phyloP scores from a whole-genome alignment of 2,797 vertebrate species.

The Nannoperca australis region DNA sequence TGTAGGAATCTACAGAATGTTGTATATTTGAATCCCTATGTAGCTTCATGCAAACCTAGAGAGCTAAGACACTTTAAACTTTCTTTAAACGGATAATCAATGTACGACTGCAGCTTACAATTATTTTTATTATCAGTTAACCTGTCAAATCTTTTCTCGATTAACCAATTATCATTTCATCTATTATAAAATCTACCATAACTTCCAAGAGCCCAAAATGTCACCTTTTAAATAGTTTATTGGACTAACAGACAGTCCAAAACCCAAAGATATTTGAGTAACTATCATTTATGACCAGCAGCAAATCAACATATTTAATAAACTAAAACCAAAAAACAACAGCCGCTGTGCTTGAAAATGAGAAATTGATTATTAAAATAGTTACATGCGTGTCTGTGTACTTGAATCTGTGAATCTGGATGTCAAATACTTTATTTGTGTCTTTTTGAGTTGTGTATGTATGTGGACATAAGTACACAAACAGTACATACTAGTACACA shows the following conservation, averaged over 20 bases:
- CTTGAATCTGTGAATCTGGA: background rate
- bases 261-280: background rate
- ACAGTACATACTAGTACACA: background rate
- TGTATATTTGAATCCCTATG: background rate
- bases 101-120: background rate
- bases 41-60: background rate
- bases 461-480: background rate
- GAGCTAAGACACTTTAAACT: background rate
- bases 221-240: background rate
- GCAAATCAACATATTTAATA: background rate
- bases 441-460: background rate
- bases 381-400: background rate
- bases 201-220: background rate
- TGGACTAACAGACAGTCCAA: background rate
- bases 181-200: background rate
- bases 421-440: background rate
- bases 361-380: background rate
- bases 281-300: background rate
- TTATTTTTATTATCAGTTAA: background rate
- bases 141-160: fast-evolving
- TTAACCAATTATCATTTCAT: background rate
- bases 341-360: background rate
- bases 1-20: background rate
- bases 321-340: background rate
- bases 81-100: background rate